A percentile compares a stretch with the other conserved stretches of the same genome.
Evolutionary conservation across 2,797 vertebrate species (phyloP).

Genomic region (Bovichtus variegatus): DNA sequence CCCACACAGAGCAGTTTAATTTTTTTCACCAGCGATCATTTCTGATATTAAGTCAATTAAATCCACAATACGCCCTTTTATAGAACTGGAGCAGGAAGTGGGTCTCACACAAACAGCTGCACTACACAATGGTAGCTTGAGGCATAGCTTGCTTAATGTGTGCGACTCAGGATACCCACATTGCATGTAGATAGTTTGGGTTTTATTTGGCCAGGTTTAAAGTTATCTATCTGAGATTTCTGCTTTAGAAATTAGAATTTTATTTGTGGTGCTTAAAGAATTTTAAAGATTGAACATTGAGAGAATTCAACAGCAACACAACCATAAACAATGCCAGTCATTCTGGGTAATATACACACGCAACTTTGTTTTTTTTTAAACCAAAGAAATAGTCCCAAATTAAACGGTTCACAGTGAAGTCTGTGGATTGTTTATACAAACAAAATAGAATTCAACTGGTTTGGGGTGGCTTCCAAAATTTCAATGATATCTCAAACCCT

Average conservation of each 20-base stretch:
- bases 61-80: constrained; percentile 45
- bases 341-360: neutral
- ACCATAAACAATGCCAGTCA: neutral
- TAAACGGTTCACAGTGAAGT: neutral
- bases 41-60: constrained; percentile 67
- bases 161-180: neutral
- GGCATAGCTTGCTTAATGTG: constrained; percentile 12
- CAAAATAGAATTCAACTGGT: neutral
- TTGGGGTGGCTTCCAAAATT: neutral
- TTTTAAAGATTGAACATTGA: neutral
- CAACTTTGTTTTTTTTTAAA: neutral
- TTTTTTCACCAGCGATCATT: constrained; percentile 40
- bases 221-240: neutral
- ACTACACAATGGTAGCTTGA: constrained; percentile 3
- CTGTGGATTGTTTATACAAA: neutral
- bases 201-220: neutral
- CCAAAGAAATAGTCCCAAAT: neutral
- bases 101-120: constrained; percentile 46
- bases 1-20: constrained; percentile 23
- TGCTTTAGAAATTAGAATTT: neutral
- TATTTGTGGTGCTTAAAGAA: neutral
- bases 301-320: neutral
- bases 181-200: neutral
- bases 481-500: neutral
- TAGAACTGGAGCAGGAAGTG: constrained; percentile 49